Base-by-base conservation (phyloP, 2,113 vertebrate genomes). In the Cynocephalus volans region DNA sequence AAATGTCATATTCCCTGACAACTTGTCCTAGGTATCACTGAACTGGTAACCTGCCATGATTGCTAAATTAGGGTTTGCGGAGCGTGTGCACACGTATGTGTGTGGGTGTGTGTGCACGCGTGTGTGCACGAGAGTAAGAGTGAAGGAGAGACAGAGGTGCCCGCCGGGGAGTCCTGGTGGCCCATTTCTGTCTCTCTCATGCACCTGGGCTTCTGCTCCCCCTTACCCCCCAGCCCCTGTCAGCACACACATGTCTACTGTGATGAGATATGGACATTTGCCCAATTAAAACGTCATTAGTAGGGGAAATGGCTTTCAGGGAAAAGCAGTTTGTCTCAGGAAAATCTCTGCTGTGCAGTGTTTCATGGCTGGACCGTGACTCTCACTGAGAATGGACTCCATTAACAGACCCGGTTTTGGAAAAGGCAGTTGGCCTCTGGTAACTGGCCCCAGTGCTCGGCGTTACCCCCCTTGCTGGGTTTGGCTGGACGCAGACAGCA, bases 21-120 rank as follows among this genome's bases (percentile, higher is more conserved):
- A 28, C 73, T 36, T 12, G 77, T 85, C 95, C 79, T 14, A 24
- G 85, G 76, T 67, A 45, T 88, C 86, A 5, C 28, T 8, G 93
- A 96, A n/a, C 33, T 52, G 88, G 41, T 96, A 36, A 73, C 82
- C 24, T 93, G 56, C 76, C 90, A 62, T 6, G 1, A 79, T 45
- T 45, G 91, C 89, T 77, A 48, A 86, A 56, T 88, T 33, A 64
- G 82, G 72, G 62, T 65, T 31, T 58, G n/a, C 52, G 8, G 62
- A 18, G 72, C 18, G 36, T 9, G 13, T 65, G 92, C 15, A 33
- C 26, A 54, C 2, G 4, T 4, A 24, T 4, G 31, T 58, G 23
- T 31, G 60, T 24, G 36, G 14, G 6, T n/a, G 65, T 12, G 7
- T 45, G 73, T 28, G 56, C 79, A 19, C 2, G 24, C 3, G 11